These are phyloP conservation scores for Cherax quadricarinatus DNA, from an alignment of 1,140 invertebrate genomes.

Conservation along the genomic window DNA sequence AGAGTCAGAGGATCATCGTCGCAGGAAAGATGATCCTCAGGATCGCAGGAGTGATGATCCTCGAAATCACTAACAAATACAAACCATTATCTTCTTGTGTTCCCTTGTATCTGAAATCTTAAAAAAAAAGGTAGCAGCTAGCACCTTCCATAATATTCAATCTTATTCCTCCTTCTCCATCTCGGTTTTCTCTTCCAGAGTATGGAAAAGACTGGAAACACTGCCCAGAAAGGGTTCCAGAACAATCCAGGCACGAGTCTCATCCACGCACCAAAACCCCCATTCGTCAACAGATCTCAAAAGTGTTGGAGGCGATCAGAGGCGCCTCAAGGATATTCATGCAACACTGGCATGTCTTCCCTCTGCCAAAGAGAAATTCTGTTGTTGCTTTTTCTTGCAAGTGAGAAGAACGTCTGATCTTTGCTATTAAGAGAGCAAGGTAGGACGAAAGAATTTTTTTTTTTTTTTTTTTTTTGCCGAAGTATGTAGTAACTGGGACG, in stretches of 20 bases:
- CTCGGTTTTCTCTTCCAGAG: background rate
- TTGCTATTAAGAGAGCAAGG: background rate
- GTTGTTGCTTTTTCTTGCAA: background rate
- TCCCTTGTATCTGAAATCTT: too few species aligned
- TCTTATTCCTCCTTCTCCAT: background rate
- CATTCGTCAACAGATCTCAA: constrained; percentile 31
- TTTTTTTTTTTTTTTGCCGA: too few species aligned
- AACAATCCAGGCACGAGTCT: constrained; percentile 7
- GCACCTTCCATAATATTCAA: too few species aligned
- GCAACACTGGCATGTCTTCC: background rate
- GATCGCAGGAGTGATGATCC: too few species aligned
- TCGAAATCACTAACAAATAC: too few species aligned
- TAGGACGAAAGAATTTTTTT: background rate
- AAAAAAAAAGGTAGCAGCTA: too few species aligned
- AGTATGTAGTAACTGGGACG: too few species aligned
- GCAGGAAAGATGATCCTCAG: too few species aligned
- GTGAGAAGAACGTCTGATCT: too few species aligned
- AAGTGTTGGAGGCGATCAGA: constrained; percentile 26
- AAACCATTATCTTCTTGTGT: too few species aligned
- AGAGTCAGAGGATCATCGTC: too few species aligned
- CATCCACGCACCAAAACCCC: background rate
- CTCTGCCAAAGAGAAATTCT: background rate
- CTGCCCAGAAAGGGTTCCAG: background rate
- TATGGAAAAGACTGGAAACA: background rate
- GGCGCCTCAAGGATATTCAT: constrained; percentile 7